Evolutionary conservation across 2,113 vertebrate species (phyloP), one percentile per base, ranked within the genome.

Genomic region (Centropristis striata): DNA sequence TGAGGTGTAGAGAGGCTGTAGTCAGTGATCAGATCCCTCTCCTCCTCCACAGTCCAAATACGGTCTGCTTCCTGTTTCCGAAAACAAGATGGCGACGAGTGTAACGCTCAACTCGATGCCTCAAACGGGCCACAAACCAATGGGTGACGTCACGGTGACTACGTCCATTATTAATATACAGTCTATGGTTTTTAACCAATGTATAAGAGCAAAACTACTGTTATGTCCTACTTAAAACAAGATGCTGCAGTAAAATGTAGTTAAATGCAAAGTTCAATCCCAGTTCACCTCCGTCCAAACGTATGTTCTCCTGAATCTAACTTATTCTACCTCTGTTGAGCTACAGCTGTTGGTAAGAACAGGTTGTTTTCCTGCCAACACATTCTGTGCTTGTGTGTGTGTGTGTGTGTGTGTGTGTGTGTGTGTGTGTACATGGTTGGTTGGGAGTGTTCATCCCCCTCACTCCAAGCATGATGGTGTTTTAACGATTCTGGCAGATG

Each of bases 401-500:
- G 53, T 57, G 25, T 49, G 21, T 46, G 9, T 50, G 63, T 27
- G 39, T 75, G 71, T 70, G 67, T 68, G 47, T 57, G 71, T 39
- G 47, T 67, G 54, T 42, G 64, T 23, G 37, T 60, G 73, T 63
- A 64, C n/a, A 42, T 36, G 23, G 37, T 64, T 78, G 68, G 41
- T 55, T 72, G 41, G n/a, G 28, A 49, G 41, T 36, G 57, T 75
- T 84, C 63, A 81, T 80, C 63, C 71, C 39, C 57, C 73, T 77
- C 78, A 70, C 50, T 76, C 55, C 51, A 50, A 63, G 72, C 71
- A 70, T 87, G 82, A 91, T 90, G 80, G 78, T 63, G 60, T 88
- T 92, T 90, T 88, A 92, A 90, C 15, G 86, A 90, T 75, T 88
- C 64, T 57, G 70, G 85, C 90, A 92, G 91, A 87, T 90, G 82